Conservation (phyloP, 2,888 invertebrate genomes). For the Cotesia congregata region DNA sequence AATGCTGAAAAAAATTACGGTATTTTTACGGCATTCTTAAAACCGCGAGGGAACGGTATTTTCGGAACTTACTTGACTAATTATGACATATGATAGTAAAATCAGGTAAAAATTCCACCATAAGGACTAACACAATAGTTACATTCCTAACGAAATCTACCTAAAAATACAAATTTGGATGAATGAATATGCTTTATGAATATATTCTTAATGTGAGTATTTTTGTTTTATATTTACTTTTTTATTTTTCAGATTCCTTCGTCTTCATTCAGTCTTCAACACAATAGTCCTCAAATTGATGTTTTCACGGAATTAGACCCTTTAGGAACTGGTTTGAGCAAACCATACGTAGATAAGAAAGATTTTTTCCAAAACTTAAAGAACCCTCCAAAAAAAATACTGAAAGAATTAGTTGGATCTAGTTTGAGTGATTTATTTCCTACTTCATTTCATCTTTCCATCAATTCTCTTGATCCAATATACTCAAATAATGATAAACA, state of each 20-base stretch:
- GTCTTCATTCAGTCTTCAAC: conserved; percentile 52
- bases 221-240: not conserved
- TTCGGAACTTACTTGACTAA: too few relatives aligned
- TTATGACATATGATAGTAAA: too few relatives aligned
- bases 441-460: conserved; percentile 61
- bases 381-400: conserved; percentile 93
- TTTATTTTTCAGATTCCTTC: conserved; percentile 46
- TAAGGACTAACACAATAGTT: too few relatives aligned
- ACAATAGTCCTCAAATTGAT: conserved; percentile 74
- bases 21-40: too few relatives aligned
- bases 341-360: conserved; percentile 95
- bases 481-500: conserved; percentile 71
- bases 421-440: conserved; percentile 64
- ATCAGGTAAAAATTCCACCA: too few relatives aligned
- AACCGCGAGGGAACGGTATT: too few relatives aligned
- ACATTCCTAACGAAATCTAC: too few relatives aligned
- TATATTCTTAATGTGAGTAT: too few relatives aligned
- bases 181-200: not conserved
- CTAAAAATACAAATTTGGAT: too few relatives aligned
- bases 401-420: conserved; percentile 83
- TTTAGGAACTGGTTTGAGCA: conserved; percentile 90
- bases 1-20: too few relatives aligned
- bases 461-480: conserved; percentile 56
- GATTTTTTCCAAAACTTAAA: conserved; percentile 96
- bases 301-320: conserved; percentile 96